A percentile compares a stretch with the other conserved stretches of the same genome.
phyloP scores from a whole-genome alignment of 2,797 vertebrate species.

The Molossus molossus region DNA sequence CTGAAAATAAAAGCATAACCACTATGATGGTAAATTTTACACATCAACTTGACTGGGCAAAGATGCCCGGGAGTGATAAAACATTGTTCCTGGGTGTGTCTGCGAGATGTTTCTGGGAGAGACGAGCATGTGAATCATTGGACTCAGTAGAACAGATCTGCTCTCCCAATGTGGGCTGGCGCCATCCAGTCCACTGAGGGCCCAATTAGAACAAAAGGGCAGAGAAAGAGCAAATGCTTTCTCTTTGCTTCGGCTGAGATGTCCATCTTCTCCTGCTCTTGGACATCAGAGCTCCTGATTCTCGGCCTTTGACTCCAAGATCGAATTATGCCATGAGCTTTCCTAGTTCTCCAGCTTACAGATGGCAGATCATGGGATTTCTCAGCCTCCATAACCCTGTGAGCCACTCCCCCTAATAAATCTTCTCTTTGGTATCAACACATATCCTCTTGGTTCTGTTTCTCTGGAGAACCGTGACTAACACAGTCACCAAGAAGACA shows the following conservation, averaged over 20 bases:
- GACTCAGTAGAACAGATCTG: not conserved
- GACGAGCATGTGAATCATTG: not conserved
- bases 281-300: not conserved
- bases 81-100: not conserved
- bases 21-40: not conserved
- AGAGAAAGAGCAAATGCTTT: not conserved
- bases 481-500: not conserved
- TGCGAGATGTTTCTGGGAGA: not conserved
- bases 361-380: not conserved
- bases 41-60: not conserved
- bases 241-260: not conserved
- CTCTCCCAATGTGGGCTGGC: not conserved
- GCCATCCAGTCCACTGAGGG: not conserved
- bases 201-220: not conserved
- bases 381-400: not conserved
- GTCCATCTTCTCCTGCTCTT: not conserved
- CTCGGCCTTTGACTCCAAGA: not conserved
- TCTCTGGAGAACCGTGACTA: slow-evolving; percentile 18
- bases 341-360: not conserved
- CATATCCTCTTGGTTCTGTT: not conserved
- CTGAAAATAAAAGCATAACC: slow-evolving; percentile 48
- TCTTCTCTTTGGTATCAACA: not conserved
- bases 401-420: not conserved
- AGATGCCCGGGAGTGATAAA: not conserved
- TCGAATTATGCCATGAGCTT: slow-evolving; percentile 6